Conservation (phyloP, 2,797 vertebrate species). For the Microctenopoma lineatum region DNA sequence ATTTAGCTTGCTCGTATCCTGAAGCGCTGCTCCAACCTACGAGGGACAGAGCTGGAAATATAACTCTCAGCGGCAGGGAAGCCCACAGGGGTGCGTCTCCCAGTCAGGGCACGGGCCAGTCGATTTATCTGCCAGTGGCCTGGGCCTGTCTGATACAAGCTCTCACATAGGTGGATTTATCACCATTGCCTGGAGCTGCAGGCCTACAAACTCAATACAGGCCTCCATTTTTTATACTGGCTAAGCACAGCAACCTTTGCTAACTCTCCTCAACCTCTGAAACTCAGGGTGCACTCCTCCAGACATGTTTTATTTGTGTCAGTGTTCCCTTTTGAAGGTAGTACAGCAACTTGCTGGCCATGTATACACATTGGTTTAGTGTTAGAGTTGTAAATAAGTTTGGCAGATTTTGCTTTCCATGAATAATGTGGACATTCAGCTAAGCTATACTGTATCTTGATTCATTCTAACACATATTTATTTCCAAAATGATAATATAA, state of each 20-base stretch:
- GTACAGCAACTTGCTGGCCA: slow-evolving; percentile 26
- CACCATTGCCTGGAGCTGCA: slow-evolving; percentile 79
- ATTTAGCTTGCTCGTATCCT: slow-evolving; percentile 83
- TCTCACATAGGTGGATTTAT: slow-evolving; percentile 86
- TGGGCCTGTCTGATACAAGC: slow-evolving; percentile 84
- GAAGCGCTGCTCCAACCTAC: slow-evolving; percentile 80
- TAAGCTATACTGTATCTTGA: neutral
- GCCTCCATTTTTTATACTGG: slow-evolving; percentile 76
- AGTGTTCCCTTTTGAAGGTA: slow-evolving; percentile 62
- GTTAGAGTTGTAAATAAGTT: neutral
- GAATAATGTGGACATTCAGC: neutral
- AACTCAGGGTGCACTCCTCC: slow-evolving; percentile 64
- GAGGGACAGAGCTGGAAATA: slow-evolving; percentile 83
- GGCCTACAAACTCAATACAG: slow-evolving; percentile 75
- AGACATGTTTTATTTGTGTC: slow-evolving; percentile 71
- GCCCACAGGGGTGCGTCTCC: slow-evolving; percentile 80
- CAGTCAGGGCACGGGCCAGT: slow-evolving; percentile 75
- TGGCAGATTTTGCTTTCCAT: neutral
- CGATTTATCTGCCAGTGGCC: slow-evolving; percentile 87
- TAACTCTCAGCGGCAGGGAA: slow-evolving; percentile 81
- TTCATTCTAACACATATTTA: neutral
- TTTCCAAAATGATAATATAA: too few relatives aligned
- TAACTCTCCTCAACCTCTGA: slow-evolving; percentile 76
- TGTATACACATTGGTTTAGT: neutral
- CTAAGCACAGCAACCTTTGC: slow-evolving; percentile 77